These are phyloP conservation scores for Montipora sp. DNA, from an alignment of 64 coral and sea anemone genomes.

Conservation along the genomic window DNA sequence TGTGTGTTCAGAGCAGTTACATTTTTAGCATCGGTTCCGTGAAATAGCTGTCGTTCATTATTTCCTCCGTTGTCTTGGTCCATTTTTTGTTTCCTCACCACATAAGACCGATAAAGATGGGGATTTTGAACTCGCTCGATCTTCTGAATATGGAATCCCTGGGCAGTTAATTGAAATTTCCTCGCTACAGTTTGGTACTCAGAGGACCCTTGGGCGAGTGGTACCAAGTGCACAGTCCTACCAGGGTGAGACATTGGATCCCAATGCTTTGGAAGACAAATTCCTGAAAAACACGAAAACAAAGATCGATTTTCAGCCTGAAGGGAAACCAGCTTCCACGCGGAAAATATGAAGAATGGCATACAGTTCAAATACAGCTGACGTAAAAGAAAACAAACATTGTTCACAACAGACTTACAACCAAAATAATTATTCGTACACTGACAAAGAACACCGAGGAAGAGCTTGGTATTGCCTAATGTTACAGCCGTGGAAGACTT, in stretches of 20 bases:
- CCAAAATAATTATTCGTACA: no score
- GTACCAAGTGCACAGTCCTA: neutral
- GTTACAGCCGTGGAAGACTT: no score
- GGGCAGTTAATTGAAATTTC: neutral
- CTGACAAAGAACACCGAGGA: no score
- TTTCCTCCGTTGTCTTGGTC: conserved; percentile 10
- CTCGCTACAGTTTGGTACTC: neutral
- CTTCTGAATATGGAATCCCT: neutral
- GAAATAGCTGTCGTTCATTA: conserved; percentile 20
- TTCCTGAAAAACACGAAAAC: neutral
- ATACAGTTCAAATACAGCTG: no score
- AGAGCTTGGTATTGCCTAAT: no score
- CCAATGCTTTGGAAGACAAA: neutral
- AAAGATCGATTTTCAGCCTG: neutral
- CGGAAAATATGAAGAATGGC: no score
- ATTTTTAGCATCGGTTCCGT: conserved; percentile 6
- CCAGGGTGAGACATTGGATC: neutral
- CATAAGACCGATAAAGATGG: conserved; percentile 14
- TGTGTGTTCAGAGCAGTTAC: neutral
- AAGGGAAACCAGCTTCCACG: no score
- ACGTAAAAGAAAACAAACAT: no score
- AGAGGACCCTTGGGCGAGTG: neutral
- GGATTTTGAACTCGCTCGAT: conserved; percentile 38
- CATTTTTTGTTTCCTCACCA: conserved; percentile 32
- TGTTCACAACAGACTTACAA: no score